A percentile compares a stretch with the other conserved stretches of the same genome.
phyloP scores from a whole-genome alignment of 2,797 vertebrate species.

The Crocidura indochinensis region DNA sequence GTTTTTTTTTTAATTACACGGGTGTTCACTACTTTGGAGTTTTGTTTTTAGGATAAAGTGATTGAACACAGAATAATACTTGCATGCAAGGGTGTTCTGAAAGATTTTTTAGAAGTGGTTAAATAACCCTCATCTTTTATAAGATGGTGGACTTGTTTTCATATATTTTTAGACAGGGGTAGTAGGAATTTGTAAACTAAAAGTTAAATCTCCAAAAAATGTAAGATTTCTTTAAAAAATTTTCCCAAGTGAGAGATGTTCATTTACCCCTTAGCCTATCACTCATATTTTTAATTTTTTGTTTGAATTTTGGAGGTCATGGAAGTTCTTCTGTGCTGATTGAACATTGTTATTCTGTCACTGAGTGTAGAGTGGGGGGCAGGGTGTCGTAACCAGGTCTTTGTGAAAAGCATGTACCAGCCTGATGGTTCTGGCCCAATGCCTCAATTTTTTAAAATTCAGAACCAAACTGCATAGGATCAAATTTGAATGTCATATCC shows the following conservation, averaged over 20 bases:
- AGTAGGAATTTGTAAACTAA: conserved; percentile 43
- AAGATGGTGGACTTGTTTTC: conserved; percentile 60
- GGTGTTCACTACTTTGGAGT: conserved; percentile 80
- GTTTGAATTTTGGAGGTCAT: no score
- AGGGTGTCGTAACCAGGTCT: no score
- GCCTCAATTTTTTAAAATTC: conserved; percentile 15
- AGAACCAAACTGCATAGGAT: neutral
- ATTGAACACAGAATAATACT: conserved; percentile 78
- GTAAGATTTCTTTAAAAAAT: neutral
- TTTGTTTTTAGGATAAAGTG: conserved; percentile 83
- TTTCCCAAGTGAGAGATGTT: neutral
- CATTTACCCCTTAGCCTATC: neutral
- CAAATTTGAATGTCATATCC: conserved; percentile 30
- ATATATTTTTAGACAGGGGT: neutral
- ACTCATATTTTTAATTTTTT: no score
- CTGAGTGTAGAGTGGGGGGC: no score
- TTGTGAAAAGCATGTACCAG: no score
- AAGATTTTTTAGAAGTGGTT: conserved; percentile 80
- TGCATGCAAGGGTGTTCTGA: conserved; percentile 53
- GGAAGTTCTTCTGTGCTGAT: no score
- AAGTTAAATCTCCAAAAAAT: conserved; percentile 39
- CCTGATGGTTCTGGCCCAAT: neutral
- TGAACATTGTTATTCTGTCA: no score
- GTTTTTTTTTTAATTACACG: conserved; percentile 78
- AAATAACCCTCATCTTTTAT: conserved; percentile 74